Conservation (phyloP, 2,113 vertebrate genomes). For the Lagenorhynchus albirostris region DNA sequence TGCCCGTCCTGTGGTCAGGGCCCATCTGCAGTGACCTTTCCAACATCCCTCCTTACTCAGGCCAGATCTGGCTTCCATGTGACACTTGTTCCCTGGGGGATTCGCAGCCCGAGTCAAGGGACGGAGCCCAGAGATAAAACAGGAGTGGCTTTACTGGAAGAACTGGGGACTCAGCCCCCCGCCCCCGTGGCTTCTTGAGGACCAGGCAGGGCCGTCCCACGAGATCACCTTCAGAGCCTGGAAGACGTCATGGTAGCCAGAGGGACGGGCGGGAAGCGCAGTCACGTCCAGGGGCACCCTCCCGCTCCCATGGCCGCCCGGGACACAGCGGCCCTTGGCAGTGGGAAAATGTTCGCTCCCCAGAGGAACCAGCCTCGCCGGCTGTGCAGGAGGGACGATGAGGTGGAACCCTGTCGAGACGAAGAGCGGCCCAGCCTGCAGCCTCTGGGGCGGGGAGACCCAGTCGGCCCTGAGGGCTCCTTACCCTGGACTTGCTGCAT, state of each 20-base stretch:
- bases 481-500: not conserved
- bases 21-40: not conserved
- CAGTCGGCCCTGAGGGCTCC: accelerated
- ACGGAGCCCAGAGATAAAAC: not conserved
- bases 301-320: accelerated
- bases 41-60: not conserved
- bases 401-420: accelerated
- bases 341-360: accelerated
- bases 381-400: accelerated
- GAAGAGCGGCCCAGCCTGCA: not conserved
- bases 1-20: not conserved
- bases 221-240: accelerated
- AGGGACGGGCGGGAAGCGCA: accelerated
- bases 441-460: not conserved
- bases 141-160: not conserved
- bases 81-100: not conserved
- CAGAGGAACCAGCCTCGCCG: accelerated
- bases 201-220: accelerated
- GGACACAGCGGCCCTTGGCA: not conserved
- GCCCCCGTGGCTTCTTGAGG: not conserved
- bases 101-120: not conserved
- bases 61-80: not conserved
- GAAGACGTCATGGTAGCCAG: not conserved
- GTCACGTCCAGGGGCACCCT: not conserved
- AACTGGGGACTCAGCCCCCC: not conserved